Percentiles rank a stretch among this genome's conserved stretches.
These are phyloP conservation scores for Monochamus saltuarius DNA, from an alignment of 1,140 invertebrate genomes.

Conservation along the genomic window DNA sequence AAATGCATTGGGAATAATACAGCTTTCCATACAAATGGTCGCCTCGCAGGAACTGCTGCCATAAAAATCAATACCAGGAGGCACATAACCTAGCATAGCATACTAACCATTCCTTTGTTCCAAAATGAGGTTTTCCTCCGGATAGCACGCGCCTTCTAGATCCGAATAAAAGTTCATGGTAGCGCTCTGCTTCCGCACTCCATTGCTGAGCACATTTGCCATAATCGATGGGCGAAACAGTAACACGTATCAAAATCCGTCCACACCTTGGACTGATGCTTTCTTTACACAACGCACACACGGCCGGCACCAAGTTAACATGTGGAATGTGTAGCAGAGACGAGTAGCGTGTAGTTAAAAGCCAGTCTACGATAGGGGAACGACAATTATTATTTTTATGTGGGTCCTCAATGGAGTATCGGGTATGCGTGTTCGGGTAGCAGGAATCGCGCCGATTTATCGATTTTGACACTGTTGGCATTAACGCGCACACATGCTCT, in stretches of 20 bases:
- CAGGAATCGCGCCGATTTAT: conserved; percentile 14
- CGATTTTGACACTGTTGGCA: conserved; percentile 17
- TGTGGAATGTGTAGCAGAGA: neutral
- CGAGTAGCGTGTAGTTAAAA: neutral
- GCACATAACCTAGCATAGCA: conserved; percentile 1
- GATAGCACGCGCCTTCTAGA: conserved; percentile 27
- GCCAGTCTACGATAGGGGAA: neutral
- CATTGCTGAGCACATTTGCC: conserved; percentile 11
- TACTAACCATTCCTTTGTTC: conserved; percentile 37
- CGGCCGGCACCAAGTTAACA: neutral
- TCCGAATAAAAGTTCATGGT: conserved; percentile 30
- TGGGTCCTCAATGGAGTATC: neutral
- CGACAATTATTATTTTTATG: neutral
- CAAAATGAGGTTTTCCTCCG: conserved; percentile 22
- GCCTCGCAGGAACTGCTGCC: neutral
- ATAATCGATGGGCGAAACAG: neutral
- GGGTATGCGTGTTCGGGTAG: neutral
- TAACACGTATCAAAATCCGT: neutral
- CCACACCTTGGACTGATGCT: neutral
- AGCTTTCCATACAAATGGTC: neutral
- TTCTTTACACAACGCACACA: neutral
- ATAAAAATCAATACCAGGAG: neutral
- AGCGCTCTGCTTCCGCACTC: conserved; percentile 2
- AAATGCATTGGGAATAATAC: neutral
- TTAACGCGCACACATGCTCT: neutral